These are phyloP conservation scores for Cygnus olor DNA, from an alignment of 2,797 vertebrate species.

Conservation along the genomic window DNA sequence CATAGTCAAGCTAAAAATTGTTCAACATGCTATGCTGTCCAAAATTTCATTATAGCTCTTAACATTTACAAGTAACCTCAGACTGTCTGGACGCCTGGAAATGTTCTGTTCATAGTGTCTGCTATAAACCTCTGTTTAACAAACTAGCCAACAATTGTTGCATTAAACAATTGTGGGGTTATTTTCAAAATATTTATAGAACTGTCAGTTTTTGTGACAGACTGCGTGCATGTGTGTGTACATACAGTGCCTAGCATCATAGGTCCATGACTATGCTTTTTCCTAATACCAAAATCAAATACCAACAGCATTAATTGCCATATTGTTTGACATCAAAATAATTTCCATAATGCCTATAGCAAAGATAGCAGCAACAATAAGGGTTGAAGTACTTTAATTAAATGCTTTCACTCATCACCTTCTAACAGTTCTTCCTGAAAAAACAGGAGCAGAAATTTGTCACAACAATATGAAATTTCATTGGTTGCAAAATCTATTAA, in stretches of 20 bases:
- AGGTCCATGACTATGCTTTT: not conserved
- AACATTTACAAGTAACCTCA: not conserved
- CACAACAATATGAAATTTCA: not conserved
- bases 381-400: not conserved
- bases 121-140: not conserved
- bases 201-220: not conserved
- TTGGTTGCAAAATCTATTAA: not conserved
- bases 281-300: not conserved
- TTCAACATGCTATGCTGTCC: not conserved
- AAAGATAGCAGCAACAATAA: not conserved
- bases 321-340: not conserved
- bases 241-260: accelerated
- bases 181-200: not conserved
- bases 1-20: not conserved
- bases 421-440: not conserved
- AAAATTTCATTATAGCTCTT: not conserved
- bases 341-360: not conserved
- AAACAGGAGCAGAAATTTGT: not conserved
- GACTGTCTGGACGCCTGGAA: not conserved
- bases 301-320: not conserved
- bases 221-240: not conserved
- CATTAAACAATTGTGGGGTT: not conserved
- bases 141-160: not conserved
- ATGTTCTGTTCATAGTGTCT: not conserved
- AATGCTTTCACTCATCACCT: not conserved